phyloP scores from a whole-genome alignment of 2,113 vertebrate species.

The Falcunculus frontatus region DNA sequence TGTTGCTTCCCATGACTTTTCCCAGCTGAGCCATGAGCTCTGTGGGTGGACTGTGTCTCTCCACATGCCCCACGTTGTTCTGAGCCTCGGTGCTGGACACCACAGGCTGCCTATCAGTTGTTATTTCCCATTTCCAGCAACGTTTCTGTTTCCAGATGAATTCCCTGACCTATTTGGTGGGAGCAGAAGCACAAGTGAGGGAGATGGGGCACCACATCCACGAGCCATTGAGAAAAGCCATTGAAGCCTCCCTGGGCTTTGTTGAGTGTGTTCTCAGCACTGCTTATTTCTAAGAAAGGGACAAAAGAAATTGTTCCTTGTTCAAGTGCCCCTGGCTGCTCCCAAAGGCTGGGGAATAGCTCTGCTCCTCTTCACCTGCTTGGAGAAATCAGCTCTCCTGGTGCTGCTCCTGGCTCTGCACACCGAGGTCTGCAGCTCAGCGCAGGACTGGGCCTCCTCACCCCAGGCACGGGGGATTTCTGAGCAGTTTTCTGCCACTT shows the following conservation, averaged over 20 bases:
- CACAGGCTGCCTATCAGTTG: not conserved
- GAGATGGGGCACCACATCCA: not conserved
- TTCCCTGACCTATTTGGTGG: not conserved
- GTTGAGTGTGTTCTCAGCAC: not conserved
- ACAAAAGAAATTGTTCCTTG: not conserved
- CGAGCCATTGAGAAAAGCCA: not conserved
- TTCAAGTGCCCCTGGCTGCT: not conserved
- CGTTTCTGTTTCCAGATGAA: not conserved
- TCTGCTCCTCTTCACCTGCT: not conserved
- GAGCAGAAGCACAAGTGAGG: not conserved
- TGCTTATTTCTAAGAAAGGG: not conserved
- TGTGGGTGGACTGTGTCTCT: not conserved
- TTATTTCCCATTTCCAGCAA: not conserved
- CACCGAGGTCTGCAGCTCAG: not conserved
- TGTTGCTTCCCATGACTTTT: not conserved
- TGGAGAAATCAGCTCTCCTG: not conserved
- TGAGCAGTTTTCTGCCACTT: not conserved
- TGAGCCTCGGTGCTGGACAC: not conserved
- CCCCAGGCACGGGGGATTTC: not conserved
- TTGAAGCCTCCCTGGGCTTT: not conserved
- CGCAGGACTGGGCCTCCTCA: not conserved
- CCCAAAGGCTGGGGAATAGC: not conserved
- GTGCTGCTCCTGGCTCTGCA: not conserved
- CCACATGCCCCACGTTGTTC: accelerated
- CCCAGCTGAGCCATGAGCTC: not conserved